Conservation (phyloP, 1,140 invertebrate genomes). For the Drosophila suzukii region DNA sequence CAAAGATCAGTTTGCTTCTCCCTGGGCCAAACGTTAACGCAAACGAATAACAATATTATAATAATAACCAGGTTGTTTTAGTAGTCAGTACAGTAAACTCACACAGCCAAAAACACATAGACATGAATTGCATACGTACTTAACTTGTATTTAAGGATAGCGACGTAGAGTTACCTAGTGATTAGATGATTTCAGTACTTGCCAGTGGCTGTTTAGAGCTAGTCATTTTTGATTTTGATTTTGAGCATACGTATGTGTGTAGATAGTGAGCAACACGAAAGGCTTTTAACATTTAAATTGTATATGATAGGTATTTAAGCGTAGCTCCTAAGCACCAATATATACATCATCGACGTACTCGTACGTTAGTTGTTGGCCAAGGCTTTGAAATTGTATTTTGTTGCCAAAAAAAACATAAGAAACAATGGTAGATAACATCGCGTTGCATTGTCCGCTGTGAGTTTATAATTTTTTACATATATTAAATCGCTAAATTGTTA, state of each 20-base stretch:
- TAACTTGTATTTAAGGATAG: conserved; percentile 60
- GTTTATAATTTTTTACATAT: conserved; percentile 50
- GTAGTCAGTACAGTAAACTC: conserved; percentile 20
- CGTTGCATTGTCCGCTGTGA: conserved; percentile 49
- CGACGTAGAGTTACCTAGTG: conserved; percentile 14
- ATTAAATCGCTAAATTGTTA: conserved; percentile 64
- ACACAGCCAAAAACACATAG: conserved; percentile 26
- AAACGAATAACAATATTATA: conserved; percentile 47
- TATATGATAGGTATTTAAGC: conserved; percentile 30
- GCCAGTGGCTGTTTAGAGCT: conserved; percentile 70
- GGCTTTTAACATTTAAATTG: conserved; percentile 62
- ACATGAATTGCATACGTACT: conserved; percentile 56
- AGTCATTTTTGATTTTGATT: conserved; percentile 63
- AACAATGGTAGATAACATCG: conserved; percentile 25
- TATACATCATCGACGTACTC: conserved; percentile 33
- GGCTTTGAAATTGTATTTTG: conserved; percentile 44
- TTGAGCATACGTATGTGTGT: conserved; percentile 19
- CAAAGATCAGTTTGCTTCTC: conserved; percentile 22
- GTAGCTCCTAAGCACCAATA: conserved; percentile 35
- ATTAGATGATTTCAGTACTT: conserved; percentile 36
- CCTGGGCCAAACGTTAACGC: conserved; percentile 7
- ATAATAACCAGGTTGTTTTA: conserved; percentile 72
- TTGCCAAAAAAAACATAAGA: conserved; percentile 23
- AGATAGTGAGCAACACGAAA: conserved; percentile 53
- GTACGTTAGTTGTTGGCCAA: conserved; percentile 37